Percentiles rank a stretch among this genome's conserved stretches.
phyloP scores from a whole-genome alignment of 1,140 invertebrate species.

The Zaprionus gabonicus region DNA sequence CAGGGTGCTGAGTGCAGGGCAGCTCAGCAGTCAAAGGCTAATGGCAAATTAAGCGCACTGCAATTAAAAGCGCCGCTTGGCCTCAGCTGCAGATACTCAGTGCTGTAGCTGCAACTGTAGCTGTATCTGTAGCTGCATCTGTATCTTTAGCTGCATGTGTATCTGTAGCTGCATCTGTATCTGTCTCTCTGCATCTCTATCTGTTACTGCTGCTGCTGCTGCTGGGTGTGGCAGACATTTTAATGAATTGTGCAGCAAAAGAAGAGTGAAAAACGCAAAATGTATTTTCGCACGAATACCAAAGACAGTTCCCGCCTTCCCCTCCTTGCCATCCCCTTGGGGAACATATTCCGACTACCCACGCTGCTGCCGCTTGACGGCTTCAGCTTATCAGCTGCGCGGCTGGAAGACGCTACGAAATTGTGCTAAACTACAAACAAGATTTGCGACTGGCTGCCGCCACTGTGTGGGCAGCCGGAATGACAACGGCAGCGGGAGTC shows the following conservation, averaged over 20 bases:
- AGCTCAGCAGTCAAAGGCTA: slow-evolving; percentile 71
- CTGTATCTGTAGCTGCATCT: slow-evolving; percentile 39
- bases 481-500: slow-evolving; percentile 39
- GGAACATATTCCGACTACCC: slow-evolving; percentile 38
- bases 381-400: slow-evolving; percentile 56
- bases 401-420: slow-evolving; percentile 70
- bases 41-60: slow-evolving; percentile 76
- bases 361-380: slow-evolving; percentile 40
- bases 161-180: slow-evolving; percentile 20
- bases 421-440: slow-evolving; percentile 80
- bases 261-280: slow-evolving; percentile 42
- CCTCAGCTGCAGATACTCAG: slow-evolving; percentile 23
- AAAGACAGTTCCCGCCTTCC: not conserved
- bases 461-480: slow-evolving; percentile 48
- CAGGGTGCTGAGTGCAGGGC: not conserved
- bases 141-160: slow-evolving; percentile 15
- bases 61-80: slow-evolving; percentile 66
- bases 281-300: slow-evolving; percentile 70
- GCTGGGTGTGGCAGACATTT: slow-evolving; percentile 59
- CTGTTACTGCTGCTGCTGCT: slow-evolving; percentile 29
- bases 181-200: slow-evolving; percentile 1
- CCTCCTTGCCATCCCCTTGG: not conserved
- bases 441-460: slow-evolving; percentile 47
- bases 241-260: slow-evolving; percentile 41
- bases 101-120: slow-evolving; percentile 8